Conservation (phyloP, 1,140 invertebrate genomes). For the Glossosoma conforme region DNA sequence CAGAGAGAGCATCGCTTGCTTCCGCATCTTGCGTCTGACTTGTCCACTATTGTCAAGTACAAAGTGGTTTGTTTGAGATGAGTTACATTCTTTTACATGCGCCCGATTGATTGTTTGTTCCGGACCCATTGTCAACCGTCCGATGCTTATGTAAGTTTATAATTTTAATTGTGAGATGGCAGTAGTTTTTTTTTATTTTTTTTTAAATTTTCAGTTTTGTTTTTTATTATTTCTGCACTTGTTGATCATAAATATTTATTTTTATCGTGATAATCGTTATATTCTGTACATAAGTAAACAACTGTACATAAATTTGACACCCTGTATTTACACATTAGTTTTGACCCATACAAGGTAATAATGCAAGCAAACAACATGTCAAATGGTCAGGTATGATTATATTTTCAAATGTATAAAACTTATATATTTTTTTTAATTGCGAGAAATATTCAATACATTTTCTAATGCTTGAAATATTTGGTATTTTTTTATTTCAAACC, state of each 20-base stretch:
- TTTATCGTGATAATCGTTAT: neutral
- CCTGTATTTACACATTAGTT: too few relatives aligned
- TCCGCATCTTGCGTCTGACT: neutral
- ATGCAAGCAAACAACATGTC: too few relatives aligned
- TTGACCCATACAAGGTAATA: too few relatives aligned
- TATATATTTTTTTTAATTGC: too few relatives aligned
- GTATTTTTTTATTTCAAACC: too few relatives aligned
- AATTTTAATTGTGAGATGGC: slow-evolving; percentile 31
- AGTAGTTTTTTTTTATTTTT: slow-evolving; percentile 13
- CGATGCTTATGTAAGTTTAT: slow-evolving; percentile 50
- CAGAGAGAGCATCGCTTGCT: neutral
- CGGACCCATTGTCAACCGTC: slow-evolving; percentile 44
- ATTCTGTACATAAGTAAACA: too few relatives aligned
- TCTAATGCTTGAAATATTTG: too few relatives aligned
- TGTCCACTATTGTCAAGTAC: neutral
- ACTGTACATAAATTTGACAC: too few relatives aligned
- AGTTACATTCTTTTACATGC: slow-evolving; percentile 33
- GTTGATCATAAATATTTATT: neutral
- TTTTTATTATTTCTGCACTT: neutral
- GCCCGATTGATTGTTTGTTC: slow-evolving; percentile 38
- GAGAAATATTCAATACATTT: too few relatives aligned
- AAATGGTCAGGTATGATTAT: too few relatives aligned
- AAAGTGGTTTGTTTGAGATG: slow-evolving; percentile 26
- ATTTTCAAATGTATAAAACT: too few relatives aligned
- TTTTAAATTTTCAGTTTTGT: slow-evolving; percentile 11